These are phyloP conservation scores for Chaetogeoica ovagalla DNA, from an alignment of 2,888 invertebrate genomes.

Conservation along the genomic window DNA sequence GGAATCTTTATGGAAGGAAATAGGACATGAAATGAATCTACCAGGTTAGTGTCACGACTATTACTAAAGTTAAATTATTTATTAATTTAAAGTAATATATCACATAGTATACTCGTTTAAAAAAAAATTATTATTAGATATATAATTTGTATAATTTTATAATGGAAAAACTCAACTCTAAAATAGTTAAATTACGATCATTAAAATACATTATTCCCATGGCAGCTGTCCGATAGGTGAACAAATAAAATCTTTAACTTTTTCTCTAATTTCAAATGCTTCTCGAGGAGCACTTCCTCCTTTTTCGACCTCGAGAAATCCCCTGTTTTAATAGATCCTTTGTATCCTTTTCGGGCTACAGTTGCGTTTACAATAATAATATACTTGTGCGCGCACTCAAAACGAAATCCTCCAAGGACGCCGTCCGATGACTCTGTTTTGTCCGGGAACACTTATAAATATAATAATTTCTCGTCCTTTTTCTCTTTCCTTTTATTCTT, in stretches of 20 bases:
- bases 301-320: no score
- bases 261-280: constrained; percentile 28
- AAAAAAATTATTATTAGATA: neutral
- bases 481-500: no score
- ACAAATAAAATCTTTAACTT: constrained; percentile 29
- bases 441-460: no score
- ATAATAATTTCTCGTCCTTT: no score
- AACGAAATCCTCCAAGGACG: no score
- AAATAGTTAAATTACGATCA: constrained; percentile 9
- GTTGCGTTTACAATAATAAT: no score
- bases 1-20: constrained; percentile 8
- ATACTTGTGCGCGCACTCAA: no score
- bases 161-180: constrained; percentile 4
- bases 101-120: neutral
- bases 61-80: neutral
- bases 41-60: neutral
- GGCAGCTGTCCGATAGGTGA: constrained; percentile 12
- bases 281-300: constrained; percentile 5
- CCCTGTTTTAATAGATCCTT: no score
- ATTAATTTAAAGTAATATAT: constrained; percentile 5
- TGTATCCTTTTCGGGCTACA: no score
- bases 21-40: constrained; percentile 8
- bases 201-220: constrained; percentile 10
- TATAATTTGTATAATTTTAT: constrained; percentile 8
- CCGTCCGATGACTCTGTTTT: no score